Evolutionary conservation across 2,113 vertebrate species (phyloP).

Genomic region (Dipodomys merriami): DNA sequence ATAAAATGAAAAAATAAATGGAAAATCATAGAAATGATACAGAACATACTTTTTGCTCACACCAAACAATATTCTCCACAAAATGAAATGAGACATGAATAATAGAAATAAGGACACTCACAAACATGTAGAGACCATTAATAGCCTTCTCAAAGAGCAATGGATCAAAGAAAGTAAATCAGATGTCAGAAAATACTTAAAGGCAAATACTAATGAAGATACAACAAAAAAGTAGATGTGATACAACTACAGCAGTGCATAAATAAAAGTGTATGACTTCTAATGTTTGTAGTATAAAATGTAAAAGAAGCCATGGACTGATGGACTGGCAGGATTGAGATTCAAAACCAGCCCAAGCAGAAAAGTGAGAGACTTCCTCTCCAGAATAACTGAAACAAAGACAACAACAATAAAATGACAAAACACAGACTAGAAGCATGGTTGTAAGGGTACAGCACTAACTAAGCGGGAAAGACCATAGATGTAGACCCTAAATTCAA

Average conservation of each 20-base stretch:
- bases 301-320: too few relatives aligned
- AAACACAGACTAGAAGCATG: too few relatives aligned
- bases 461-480: too few relatives aligned
- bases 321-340: too few relatives aligned
- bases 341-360: too few relatives aligned
- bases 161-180: not conserved
- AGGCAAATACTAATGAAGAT: not conserved
- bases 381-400: too few relatives aligned
- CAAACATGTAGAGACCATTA: not conserved
- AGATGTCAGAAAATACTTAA: not conserved
- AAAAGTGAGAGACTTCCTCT: too few relatives aligned
- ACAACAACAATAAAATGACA: too few relatives aligned
- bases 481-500: too few relatives aligned
- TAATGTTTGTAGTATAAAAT: too few relatives aligned
- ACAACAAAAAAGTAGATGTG: not conserved
- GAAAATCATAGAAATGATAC: not conserved
- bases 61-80: not conserved
- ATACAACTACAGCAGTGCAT: not conserved
- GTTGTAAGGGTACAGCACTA: too few relatives aligned
- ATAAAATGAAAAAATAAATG: not conserved
- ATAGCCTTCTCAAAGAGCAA: not conserved
- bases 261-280: not conserved
- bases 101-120: not conserved
- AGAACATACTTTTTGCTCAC: not conserved
- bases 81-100: not conserved